phyloP scores from a whole-genome alignment of 2,797 vertebrate genomes.

The Ispidina picta region DNA sequence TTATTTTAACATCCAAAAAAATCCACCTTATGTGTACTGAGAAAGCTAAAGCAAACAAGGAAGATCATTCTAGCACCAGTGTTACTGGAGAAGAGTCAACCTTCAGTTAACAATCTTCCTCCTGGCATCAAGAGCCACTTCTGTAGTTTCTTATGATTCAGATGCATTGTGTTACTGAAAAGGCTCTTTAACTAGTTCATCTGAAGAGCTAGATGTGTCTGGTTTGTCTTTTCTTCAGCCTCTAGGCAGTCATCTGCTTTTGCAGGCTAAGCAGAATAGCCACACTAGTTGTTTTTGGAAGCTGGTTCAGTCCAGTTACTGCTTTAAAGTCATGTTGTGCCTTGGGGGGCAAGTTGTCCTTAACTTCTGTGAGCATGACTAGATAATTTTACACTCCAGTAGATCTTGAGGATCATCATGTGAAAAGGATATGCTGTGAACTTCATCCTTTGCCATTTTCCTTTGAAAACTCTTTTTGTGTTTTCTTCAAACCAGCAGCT shows the following conservation, averaged over 20 bases:
- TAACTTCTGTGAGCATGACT: constrained; percentile 21
- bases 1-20: background rate
- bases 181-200: background rate
- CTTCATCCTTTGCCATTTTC: background rate
- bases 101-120: background rate
- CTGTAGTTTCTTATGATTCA: background rate
- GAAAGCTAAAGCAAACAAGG: background rate
- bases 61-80: background rate
- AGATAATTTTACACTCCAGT: constrained; percentile 35
- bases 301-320: background rate
- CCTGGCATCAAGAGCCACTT: background rate
- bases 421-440: background rate
- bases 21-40: background rate
- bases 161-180: background rate
- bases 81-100: background rate
- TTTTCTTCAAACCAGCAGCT: constrained; percentile 54
- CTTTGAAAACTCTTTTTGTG: background rate
- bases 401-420: background rate
- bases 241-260: constrained; percentile 1
- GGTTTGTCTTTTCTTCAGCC: background rate
- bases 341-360: constrained; percentile 8
- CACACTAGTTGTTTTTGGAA: background rate
- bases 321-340: constrained; percentile 9
- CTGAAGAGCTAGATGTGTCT: background rate
- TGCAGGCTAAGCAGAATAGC: constrained; percentile 15